These are phyloP conservation scores for Drosophila persimilis DNA, from an alignment of 1,140 invertebrate genomes.

Conservation along the genomic window DNA sequence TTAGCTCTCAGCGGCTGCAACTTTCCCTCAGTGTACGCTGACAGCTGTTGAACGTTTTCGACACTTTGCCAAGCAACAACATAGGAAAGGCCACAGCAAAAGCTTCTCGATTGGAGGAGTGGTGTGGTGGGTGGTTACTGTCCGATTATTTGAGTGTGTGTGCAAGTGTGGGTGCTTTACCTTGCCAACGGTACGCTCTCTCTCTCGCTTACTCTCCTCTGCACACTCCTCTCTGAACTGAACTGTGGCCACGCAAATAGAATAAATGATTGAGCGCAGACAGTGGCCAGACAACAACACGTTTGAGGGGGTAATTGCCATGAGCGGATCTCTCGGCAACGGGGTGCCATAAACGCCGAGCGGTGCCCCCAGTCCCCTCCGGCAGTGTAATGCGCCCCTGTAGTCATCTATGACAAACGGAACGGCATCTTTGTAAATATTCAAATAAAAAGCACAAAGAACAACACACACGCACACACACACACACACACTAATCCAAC, in stretches of 20 bases:
- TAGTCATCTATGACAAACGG: slow-evolving; percentile 39
- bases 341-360: slow-evolving; percentile 1
- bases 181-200: slow-evolving; percentile 26
- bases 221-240: neutral
- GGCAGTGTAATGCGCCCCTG: slow-evolving; percentile 21
- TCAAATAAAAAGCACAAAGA: slow-evolving; percentile 56
- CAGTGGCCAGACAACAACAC: slow-evolving; percentile 64
- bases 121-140: neutral
- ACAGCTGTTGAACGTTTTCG: slow-evolving; percentile 76
- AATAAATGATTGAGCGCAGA: slow-evolving; percentile 63
- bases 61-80: slow-evolving; percentile 51
- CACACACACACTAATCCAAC: slow-evolving; percentile 42
- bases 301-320: slow-evolving; percentile 31
- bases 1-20: too few species aligned
- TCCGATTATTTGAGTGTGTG: slow-evolving; percentile 9
- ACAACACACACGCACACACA: slow-evolving; percentile 49
- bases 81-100: slow-evolving; percentile 52
- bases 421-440: slow-evolving; percentile 63
- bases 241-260: slow-evolving; percentile 48
- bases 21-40: slow-evolving; percentile 24
- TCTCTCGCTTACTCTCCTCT: slow-evolving; percentile 5
- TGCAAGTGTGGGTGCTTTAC: slow-evolving; percentile 25
- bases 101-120: slow-evolving; percentile 38
- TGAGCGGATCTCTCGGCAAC: slow-evolving; percentile 15
- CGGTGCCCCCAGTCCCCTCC: neutral